phyloP scores from a whole-genome alignment of 2,888 invertebrate species.

The Lasioglossum morio region DNA sequence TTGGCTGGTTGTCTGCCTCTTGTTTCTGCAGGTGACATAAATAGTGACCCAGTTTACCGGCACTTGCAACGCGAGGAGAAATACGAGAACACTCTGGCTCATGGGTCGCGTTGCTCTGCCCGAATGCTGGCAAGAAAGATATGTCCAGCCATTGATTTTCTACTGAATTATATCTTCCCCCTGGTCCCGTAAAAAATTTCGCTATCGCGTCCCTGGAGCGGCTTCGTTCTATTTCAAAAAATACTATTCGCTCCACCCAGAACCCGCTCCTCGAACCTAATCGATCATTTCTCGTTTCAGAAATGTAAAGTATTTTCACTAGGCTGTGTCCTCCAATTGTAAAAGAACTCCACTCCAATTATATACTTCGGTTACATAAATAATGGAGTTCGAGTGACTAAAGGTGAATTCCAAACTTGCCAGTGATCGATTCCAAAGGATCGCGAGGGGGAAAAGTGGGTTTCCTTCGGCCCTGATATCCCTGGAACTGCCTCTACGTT shows the following conservation, averaged over 20 bases:
- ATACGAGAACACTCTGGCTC: slow-evolving; percentile 58
- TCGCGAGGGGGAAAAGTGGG: no score
- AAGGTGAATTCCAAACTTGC: not conserved
- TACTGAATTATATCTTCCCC: not conserved
- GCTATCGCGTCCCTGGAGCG: not conserved
- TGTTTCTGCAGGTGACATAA: slow-evolving; percentile 72
- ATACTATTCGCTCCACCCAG: not conserved
- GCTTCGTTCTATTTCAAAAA: not conserved
- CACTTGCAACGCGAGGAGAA: slow-evolving; percentile 50
- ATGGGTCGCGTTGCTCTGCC: slow-evolving; percentile 13
- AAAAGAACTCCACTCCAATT: no score
- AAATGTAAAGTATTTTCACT: no score
- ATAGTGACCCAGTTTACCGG: slow-evolving; percentile 71
- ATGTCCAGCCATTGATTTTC: slow-evolving; percentile 21
- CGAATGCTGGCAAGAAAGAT: slow-evolving; percentile 18
- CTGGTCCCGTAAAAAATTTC: not conserved
- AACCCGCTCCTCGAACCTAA: not conserved
- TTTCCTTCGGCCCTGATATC: not conserved
- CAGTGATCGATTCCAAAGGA: not conserved
- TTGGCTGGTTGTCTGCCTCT: slow-evolving; percentile 61
- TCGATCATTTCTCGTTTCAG: not conserved
- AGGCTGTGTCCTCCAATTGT: no score
- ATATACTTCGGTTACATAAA: no score
- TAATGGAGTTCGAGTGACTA: no score
- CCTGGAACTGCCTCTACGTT: not conserved